A percentile compares a stretch with the other conserved stretches of the same genome.
Conservation (phyloP, 2,888 invertebrate genomes). For the Lysandra bellargus region DNA sequence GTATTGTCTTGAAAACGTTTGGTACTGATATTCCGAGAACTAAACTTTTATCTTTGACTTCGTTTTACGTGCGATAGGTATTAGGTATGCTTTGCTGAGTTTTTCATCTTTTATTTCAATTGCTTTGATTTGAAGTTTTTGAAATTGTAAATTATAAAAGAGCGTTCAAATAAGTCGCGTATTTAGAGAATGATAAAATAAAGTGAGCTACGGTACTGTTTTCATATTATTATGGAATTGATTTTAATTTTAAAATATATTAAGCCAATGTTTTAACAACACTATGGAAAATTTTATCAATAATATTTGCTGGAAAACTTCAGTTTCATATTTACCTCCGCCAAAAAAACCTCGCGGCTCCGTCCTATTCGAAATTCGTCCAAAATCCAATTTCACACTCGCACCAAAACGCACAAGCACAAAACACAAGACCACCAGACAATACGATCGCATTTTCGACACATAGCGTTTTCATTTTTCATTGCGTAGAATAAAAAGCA, state of each 20-base stretch:
- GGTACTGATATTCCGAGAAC: background rate
- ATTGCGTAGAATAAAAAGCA: background rate
- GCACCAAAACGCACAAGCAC: slow-evolving; percentile 42
- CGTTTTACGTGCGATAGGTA: background rate
- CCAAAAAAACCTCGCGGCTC: slow-evolving; percentile 56
- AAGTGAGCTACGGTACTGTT: background rate
- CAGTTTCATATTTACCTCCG: slow-evolving; percentile 45
- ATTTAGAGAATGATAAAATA: background rate
- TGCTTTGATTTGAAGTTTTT: no score
- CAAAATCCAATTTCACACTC: slow-evolving; percentile 48
- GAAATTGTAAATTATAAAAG: no score
- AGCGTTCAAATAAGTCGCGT: background rate
- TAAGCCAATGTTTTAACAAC: no score
- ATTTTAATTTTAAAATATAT: no score
- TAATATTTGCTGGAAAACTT: background rate
- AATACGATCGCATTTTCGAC: slow-evolving; percentile 64
- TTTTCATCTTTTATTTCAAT: background rate
- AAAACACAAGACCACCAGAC: slow-evolving; percentile 41
- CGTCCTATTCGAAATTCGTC: slow-evolving; percentile 40
- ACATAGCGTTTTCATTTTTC: slow-evolving; percentile 54
- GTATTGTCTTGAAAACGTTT: background rate
- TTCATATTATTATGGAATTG: no score
- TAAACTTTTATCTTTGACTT: background rate
- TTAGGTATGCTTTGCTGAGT: background rate
- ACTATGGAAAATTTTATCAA: no score